Base-by-base conservation (phyloP, 2,888 invertebrate genomes). In the Nesidiocoris tenuis region DNA sequence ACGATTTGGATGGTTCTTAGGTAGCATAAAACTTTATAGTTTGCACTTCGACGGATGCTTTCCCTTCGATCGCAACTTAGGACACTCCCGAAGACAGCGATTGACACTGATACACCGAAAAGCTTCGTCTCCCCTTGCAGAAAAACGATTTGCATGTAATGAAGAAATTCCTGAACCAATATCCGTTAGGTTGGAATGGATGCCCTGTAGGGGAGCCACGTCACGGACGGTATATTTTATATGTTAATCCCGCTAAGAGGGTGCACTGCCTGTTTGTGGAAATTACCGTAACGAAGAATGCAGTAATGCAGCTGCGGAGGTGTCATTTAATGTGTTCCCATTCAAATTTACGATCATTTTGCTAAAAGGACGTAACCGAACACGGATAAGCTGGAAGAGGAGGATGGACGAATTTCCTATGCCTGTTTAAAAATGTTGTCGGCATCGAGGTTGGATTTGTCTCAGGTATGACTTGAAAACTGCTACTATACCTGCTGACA, bases 151-250 rank as follows among this genome's bases (percentile, higher is more conserved):
- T 70, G 59, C 70, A 70, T 70, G 70, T 70, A 70, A 70, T 70
- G 70, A 70, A 70, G 70, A 70, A 70, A 70, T 70, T 70, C 70
- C 70, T 57, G 70, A 70, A 70, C 70, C 70, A 70, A 70, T 70
- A 70, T 70, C 70, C 70, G 23, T 70, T 59, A 59, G 22, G 39
- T 12, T 12, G 39, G 12, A 39, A 12, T 39, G 5, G 39, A 39
- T 39, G 3, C 39, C 39, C n/a, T n/a, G n/a, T n/a, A 39, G 39
- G 39, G 39, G 39, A 39, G 39, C 5, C 12, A 39, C 5, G 39
- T 39, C 39, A 7, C 5, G 39, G 3, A 39, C 39, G 39, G 39
- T 39, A 39, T 39, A 39, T 39, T 39, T 39, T 39, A 39, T 39
- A 39, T 39, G 39, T 39, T 39, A 39, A 39, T 39, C 39, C 5